phyloP scores from a whole-genome alignment of 2,888 invertebrate species.

The Lycia hirtaria region DNA sequence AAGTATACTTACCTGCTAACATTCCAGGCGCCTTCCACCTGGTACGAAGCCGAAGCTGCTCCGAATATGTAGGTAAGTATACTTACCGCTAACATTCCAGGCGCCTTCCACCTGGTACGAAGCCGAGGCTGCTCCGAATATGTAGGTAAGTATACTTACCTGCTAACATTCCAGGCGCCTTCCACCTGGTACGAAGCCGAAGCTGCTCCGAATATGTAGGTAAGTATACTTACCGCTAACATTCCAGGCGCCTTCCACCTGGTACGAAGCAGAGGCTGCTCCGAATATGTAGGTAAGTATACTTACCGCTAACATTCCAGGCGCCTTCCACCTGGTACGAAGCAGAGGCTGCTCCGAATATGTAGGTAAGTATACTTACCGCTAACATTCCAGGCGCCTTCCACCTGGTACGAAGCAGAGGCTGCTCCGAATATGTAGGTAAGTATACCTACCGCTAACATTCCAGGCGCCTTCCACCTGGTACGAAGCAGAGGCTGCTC shows the following conservation, averaged over 20 bases:
- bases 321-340: conserved; percentile 71
- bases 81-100: too few species aligned
- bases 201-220: conserved; percentile 63
- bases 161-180: conserved; percentile 76
- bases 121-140: conserved; percentile 66
- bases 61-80: too few species aligned
- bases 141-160: too few species aligned
- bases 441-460: conserved; percentile 55
- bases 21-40: conserved; percentile 75
- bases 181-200: conserved; percentile 70
- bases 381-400: conserved; percentile 77
- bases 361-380: too few species aligned
- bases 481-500: conserved; percentile 65
- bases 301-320: too few species aligned
- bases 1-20: too few species aligned
- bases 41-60: conserved; percentile 66
- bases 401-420: conserved; percentile 68
- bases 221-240: too few species aligned
- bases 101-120: conserved; percentile 71
- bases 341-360: conserved; percentile 66
- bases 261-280: conserved; percentile 66
- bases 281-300: too few species aligned
- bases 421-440: conserved; percentile 63
- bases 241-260: conserved; percentile 75
- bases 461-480: conserved; percentile 75